Base-by-base conservation (phyloP, 2,113 vertebrate species). In the Bothrops jararaca region DNA sequence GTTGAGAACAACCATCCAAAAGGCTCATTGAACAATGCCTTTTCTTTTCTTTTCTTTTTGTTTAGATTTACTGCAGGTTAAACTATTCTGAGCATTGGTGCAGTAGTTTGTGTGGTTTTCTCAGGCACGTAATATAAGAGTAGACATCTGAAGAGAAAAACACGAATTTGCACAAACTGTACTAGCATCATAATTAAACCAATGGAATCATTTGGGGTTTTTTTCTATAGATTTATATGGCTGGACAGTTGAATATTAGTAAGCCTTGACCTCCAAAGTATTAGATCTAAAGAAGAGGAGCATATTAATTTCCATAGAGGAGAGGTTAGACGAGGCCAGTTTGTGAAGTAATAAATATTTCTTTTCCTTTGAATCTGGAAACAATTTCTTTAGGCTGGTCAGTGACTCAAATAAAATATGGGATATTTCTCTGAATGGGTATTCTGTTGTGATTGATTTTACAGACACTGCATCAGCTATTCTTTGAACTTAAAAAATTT, bases 151-250 rank as follows among this genome's bases (percentile, higher is more conserved):
- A 34, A 88, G 58, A 24, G 90, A 74, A 95, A 88, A 89, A 0
- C 0, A 85, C 69, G 93, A 69, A 90, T 39, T 20, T 85, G 39
- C 60, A 34, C 69, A 90, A 92, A 50, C 54, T 42, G n/a, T 89
- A 22, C 56, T 86, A 91, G n/a, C 20, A 93, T 48, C 93, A 45
- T n/a, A 85, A 89, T 58, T 92, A 94, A 94, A 93, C 90, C 39
- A 56, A 23, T 10, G 0, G 86, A 92, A 92, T 69, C 9, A 95
- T 3, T 88, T 64, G 94, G 91, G 60, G 93, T 90, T 94, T 93
- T 94, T 93, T 95, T 95, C 93, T 92, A 39, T 34, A 86, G 23
- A 88, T 24, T 93, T 95, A 23, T 87, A 6, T 54, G 34, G 60
- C 0, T 1, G 48, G 52, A n/a, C 60, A 39, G 12, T 94, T 87